Percentiles rank a stretch among this genome's conserved stretches.
Evolutionary conservation across 2,888 invertebrate species (phyloP).

Genomic region (Drosophila mercatorum): DNA sequence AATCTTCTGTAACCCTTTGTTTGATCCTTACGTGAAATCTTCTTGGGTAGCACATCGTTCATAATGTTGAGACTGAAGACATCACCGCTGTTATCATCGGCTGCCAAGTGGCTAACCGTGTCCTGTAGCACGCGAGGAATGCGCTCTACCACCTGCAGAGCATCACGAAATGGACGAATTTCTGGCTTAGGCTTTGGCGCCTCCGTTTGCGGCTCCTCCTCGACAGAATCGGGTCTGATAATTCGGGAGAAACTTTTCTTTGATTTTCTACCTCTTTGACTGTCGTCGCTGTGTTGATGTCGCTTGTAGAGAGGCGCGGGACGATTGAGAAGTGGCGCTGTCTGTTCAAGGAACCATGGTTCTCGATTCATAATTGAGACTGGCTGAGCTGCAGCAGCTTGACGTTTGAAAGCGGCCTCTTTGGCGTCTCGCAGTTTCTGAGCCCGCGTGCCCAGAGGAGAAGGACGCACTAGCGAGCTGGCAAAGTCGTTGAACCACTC

Average conservation of each 20-base stretch:
- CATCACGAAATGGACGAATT: slow-evolving; percentile 67
- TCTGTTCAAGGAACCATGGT: slow-evolving; percentile 66
- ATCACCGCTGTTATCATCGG: slow-evolving; percentile 57
- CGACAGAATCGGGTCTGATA: slow-evolving; percentile 19
- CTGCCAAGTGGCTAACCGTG: slow-evolving; percentile 62
- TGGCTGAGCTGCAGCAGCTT: slow-evolving; percentile 9
- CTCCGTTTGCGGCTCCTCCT: slow-evolving; percentile 25
- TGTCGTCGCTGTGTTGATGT: slow-evolving; percentile 13
- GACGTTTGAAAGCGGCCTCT: slow-evolving; percentile 37
- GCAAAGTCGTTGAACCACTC: slow-evolving; percentile 82
- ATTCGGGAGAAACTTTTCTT: slow-evolving; percentile 30
- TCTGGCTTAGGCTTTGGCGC: slow-evolving; percentile 28
- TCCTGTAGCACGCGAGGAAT: slow-evolving; percentile 68
- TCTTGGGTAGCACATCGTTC: slow-evolving; percentile 53
- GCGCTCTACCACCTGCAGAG: slow-evolving; percentile 67
- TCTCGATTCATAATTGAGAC: slow-evolving; percentile 25
- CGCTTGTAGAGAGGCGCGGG: slow-evolving; percentile 59
- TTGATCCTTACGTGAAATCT: slow-evolving; percentile 31
- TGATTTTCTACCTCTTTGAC: slow-evolving; percentile 18
- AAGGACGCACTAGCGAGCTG: slow-evolving; percentile 77
- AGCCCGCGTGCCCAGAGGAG: slow-evolving; percentile 66
- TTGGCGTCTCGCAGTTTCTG: slow-evolving; percentile 42
- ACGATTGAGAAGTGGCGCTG: slow-evolving; percentile 50
- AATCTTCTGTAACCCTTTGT: slow-evolving; percentile 29
- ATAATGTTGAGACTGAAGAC: slow-evolving; percentile 69